A percentile compares a stretch with the other conserved stretches of the same genome.
phyloP scores from a whole-genome alignment of 2,888 invertebrate species.

The Pedicia rivosa region DNA sequence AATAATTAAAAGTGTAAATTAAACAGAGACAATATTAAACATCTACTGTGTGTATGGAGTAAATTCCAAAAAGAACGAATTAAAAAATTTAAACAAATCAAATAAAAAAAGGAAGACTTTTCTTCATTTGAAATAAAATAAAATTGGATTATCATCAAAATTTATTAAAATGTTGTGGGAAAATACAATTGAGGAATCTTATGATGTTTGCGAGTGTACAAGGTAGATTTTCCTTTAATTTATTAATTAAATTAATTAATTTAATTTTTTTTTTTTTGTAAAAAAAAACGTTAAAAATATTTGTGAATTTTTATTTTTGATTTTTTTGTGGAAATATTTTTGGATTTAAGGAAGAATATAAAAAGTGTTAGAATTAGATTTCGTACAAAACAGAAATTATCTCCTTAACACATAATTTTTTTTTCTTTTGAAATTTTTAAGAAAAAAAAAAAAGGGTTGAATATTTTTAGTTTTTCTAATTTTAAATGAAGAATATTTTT shows the following conservation, averaged over 20 bases:
- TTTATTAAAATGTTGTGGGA: slow-evolving; percentile 27
- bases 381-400: too few species aligned
- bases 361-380: not conserved
- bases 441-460: too few species aligned
- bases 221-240: slow-evolving; percentile 25
- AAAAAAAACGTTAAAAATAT: not conserved
- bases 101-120: not conserved
- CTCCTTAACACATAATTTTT: too few species aligned
- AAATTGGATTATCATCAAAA: not conserved
- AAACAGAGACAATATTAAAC: too few species aligned
- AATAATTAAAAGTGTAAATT: too few species aligned
- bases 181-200: slow-evolving; percentile 25
- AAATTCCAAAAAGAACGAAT: not conserved
- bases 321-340: too few species aligned
- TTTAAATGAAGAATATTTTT: too few species aligned
- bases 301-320: too few species aligned
- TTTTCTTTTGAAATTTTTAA: too few species aligned
- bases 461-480: too few species aligned
- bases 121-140: not conserved
- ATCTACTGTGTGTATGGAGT: too few species aligned
- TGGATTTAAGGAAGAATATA: too few species aligned
- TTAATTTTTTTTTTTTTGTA: not conserved
- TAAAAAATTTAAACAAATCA: not conserved
- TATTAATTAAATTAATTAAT: not conserved
- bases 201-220: slow-evolving; percentile 26